These are phyloP conservation scores for Tor tambroides DNA, from an alignment of 2,113 vertebrate species.

Conservation along the genomic window DNA sequence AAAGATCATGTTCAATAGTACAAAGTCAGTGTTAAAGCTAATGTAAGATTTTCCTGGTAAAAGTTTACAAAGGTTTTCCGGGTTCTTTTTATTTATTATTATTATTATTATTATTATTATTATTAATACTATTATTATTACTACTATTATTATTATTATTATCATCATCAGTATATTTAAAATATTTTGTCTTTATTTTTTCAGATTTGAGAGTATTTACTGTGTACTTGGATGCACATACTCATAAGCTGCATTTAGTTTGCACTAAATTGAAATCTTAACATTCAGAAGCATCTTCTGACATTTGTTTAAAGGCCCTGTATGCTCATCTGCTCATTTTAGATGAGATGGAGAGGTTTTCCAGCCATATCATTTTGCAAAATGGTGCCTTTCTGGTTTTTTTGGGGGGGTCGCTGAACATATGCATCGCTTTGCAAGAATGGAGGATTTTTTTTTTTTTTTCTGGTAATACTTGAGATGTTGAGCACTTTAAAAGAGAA, in stretches of 20 bases:
- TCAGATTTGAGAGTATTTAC: background rate
- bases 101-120: background rate
- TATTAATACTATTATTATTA: background rate
- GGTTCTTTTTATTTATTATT: background rate
- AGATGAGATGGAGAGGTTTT: background rate
- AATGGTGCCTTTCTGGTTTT: slow-evolving; percentile 27
- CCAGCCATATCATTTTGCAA: slow-evolving; percentile 30
- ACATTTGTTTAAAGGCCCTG: background rate
- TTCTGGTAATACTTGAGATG: slow-evolving; percentile 51
- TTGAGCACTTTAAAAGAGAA: slow-evolving; percentile 53
- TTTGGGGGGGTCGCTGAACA: slow-evolving; percentile 25
- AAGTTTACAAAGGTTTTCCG: slow-evolving; percentile 26
- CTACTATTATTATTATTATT: too few relatives aligned
- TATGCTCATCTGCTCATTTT: background rate
- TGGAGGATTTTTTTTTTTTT: slow-evolving; percentile 28
- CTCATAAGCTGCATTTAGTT: background rate
- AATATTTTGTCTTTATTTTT: too few relatives aligned
- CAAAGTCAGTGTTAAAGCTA: slow-evolving; percentile 24
- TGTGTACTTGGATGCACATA: background rate
- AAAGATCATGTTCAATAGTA: slow-evolving; percentile 38
- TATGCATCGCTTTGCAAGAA: slow-evolving; percentile 44
- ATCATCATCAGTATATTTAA: too few relatives aligned
- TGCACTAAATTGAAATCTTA: slow-evolving; percentile 5
- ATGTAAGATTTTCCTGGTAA: slow-evolving; percentile 30
- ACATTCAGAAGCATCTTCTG: background rate